Conservation (phyloP, 2,888 invertebrate genomes). For the Atethmia centrago region DNA sequence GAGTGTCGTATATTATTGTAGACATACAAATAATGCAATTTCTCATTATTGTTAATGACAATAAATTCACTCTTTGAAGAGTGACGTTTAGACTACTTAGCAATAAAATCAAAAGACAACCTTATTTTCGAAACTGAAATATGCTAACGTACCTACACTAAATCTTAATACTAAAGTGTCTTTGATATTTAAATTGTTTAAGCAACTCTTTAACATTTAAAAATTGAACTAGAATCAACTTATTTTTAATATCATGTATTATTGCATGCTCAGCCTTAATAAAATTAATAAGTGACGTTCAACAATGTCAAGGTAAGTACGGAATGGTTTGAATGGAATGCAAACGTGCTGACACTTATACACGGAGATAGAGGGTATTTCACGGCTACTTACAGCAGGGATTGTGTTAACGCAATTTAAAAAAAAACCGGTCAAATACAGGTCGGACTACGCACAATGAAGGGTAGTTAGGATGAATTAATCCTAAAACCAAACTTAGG, state of each 20-base stretch:
- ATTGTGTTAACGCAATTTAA: too few relatives aligned
- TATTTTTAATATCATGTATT: too few relatives aligned
- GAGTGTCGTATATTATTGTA: too few relatives aligned
- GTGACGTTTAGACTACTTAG: background rate
- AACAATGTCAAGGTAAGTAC: background rate
- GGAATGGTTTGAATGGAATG: background rate
- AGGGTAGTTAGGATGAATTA: too few relatives aligned
- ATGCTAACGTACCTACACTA: background rate
- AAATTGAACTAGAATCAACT: background rate
- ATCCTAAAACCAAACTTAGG: too few relatives aligned
- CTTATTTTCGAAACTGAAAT: slow-evolving; percentile 21
- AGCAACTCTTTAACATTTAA: slow-evolving; percentile 15
- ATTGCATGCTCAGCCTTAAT: background rate
- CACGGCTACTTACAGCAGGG: too few relatives aligned
- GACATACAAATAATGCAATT: background rate
- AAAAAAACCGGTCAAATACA: too few relatives aligned
- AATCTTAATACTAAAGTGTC: slow-evolving; percentile 19
- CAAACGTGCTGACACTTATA: too few relatives aligned
- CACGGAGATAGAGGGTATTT: too few relatives aligned
- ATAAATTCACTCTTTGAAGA: background rate
- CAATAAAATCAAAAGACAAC: background rate
- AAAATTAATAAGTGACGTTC: background rate
- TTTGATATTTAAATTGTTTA: slow-evolving; percentile 37
- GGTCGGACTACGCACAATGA: too few relatives aligned
- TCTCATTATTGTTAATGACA: background rate